These are phyloP conservation scores for Littorina saxatilis DNA, from an alignment of 1,140 invertebrate genomes.

Conservation along the genomic window DNA sequence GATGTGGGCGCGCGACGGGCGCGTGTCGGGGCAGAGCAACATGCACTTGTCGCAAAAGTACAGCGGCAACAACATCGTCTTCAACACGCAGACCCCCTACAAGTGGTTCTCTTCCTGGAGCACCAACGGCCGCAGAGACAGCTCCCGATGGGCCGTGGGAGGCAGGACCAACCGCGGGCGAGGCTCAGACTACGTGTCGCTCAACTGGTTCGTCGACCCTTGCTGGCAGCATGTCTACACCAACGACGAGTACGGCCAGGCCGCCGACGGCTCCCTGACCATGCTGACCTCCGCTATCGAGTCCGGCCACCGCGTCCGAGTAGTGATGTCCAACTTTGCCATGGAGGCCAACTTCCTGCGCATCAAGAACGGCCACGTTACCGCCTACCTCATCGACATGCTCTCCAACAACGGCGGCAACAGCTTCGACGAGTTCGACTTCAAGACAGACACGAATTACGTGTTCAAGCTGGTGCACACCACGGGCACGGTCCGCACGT, in stretches of 20 bases:
- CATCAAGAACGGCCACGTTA: conserved; percentile 42
- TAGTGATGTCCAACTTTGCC: conserved; percentile 43
- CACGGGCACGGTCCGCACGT: conserved; percentile 47
- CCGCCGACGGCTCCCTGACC: conserved; percentile 36
- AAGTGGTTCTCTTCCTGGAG: conserved; percentile 50
- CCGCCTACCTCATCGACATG: conserved; percentile 46
- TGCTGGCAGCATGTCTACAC: conserved; percentile 50
- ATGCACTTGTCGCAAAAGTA: conserved; percentile 51
- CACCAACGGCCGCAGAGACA: conserved; percentile 49
- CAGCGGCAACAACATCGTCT: conserved; percentile 49
- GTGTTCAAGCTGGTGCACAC: conserved; percentile 44
- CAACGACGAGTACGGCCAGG: conserved; percentile 43
- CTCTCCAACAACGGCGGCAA: conserved; percentile 46
- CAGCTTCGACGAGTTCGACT: conserved; percentile 47
- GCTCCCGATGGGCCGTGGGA: conserved; percentile 52
- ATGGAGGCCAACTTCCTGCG: conserved; percentile 48
- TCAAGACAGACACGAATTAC: conserved; percentile 47
- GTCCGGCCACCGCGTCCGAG: conserved; percentile 43
- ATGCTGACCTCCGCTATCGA: conserved; percentile 42
- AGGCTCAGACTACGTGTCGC: conserved; percentile 49
- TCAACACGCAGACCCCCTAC: conserved; percentile 50
- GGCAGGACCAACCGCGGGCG: conserved; percentile 46
- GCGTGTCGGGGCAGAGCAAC: conserved; percentile 50
- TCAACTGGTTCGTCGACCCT: conserved; percentile 50
- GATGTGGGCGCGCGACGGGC: conserved; percentile 39